Base-by-base conservation (phyloP, 2,888 invertebrate genomes). In the Omphaloscelis lunosa region DNA sequence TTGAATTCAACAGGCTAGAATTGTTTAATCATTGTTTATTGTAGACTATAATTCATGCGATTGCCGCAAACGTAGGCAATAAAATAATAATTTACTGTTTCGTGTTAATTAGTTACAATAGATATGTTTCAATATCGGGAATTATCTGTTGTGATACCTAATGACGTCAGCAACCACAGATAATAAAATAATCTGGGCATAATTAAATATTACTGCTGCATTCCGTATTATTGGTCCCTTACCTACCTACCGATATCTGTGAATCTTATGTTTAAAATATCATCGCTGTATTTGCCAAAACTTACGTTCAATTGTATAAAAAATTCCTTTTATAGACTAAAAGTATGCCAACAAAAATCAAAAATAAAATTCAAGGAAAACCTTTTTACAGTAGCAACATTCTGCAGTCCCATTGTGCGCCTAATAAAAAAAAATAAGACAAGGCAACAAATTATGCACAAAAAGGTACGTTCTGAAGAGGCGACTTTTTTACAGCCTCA, bases 11-110 rank as follows among this genome's bases (percentile, higher is more conserved):
- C 85, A 75, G 75, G 79, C 76, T 74, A 59, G 83, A 81, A 71
- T 87, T 85, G 85, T 85, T 88, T 86, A 86, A 89, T 86, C 78
- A 86, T 86, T 89, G 84, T 86, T 88, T 88, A 90, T 85, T 82
- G 79, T 63, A 68, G 84, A 84, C 83, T 71, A 90, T 90, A 89
- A 80, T 86, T 88, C 88, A 81, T 77, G 86, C 79, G 81, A 84
- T 83, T 84, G 86, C 86, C 78, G 76, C 87, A 83, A 86, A 86
- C 80, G 84, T 76, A 73, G 77, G 77, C 85, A 72, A 84, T 89
- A 86, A 86, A 88, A 83, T 88, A 86, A 86, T 90, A 90, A 90
- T 88, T 89, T 85, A 89, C 83, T 68, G 83, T 83, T 79, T 69
- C 75, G 84, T 84, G 80, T 84, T 88, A 89, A 88, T 88, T 89